Evolutionary conservation across 2,113 vertebrate genomes (phyloP), one percentile per base, ranked within the genome.

Genomic region (Lepidothrix coronata): DNA sequence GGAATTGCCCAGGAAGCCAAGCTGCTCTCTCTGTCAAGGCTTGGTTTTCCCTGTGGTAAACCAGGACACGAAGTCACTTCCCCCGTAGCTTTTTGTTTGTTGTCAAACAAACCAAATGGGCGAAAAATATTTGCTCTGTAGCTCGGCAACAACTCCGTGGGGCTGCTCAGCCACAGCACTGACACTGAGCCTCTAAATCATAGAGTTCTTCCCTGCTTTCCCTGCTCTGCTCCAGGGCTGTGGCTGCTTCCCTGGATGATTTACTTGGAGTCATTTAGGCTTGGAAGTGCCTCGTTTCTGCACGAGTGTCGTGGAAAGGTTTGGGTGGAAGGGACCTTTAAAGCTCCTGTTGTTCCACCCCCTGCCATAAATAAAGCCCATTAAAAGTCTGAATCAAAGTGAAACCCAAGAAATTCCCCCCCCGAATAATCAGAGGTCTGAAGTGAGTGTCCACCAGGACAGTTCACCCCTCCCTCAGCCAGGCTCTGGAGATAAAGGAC

Each of bases 81-180:
- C 73, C 72, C 88, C n/a, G 3, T 58, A 17, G 62, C 54, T 57
- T 93, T 84, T 52, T 84, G 37, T 57, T 93, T 94, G 94, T 57
- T 59, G 71, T 94, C 25, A 84, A 91, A 89, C 80, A 91, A 80
- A 55, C n/a, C 49, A 10, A 89, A 86, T 4, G 68, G 68, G 63
- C 18, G 39, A 9, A 43, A 92, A 94, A 84, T 87, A 81, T 91
- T 96, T 95, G 88, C 17, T 89, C 46, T 66, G 92, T 74, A 94
- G 59, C 85, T 0, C n/a, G 15, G 94, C 85, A 93, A 94, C 92
- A 35, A 17, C 22, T 39, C n/a, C 25, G 44, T 2, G 87, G 87
- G 55, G 31, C 58, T 7, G 43, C 66, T 80, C 22, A 63, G 51
- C 65, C 52, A 19, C 43, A 3, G 22, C 33, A 6, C 33, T 17